Base-by-base conservation (phyloP, 2,797 vertebrate species). In the Sylvia borin region DNA sequence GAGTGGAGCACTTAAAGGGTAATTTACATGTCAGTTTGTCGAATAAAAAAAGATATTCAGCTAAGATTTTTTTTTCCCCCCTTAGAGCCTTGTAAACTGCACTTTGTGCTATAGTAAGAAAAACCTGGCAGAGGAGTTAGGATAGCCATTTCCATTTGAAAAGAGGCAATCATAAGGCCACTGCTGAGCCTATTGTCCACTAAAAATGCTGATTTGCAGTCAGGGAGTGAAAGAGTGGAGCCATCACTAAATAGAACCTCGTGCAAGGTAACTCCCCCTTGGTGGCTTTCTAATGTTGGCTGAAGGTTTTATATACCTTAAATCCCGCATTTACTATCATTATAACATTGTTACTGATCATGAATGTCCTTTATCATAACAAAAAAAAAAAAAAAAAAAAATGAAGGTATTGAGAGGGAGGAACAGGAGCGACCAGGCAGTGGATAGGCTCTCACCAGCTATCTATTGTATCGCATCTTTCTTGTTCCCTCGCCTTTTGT, bases 101-200 rank as follows among this genome's bases (percentile, higher is more conserved):
- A 99, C 99, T 99, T 99, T 99, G 99, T 99, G 98, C 98, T 98
- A 98, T 98, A 98, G 98, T 99, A 98, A 98, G 98, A 98, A 98
- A 98, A 98, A 98, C 98, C 98, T 98, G 99, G 98, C 98, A 98
- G 98, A 98, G 98, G 98, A 98, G 98, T 98, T 98, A 97, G 98
- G 98, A 98, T 98, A 97, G 96, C 98, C 98, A 99, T 99, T 99
- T 99, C 99, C 99, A 99, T 99, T 98, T 99, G 99, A 99, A 99
- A 99, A 98, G 99, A 99, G 98, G 99, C 99, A 99, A 99, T 99
- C 99, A 99, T 98, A 98, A 98, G 98, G 98, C 98, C 98, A 98
- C 98, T 98, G 99, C 99, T 99, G 99, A 98, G 99, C 98, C 99
- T 98, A 99, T 99, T 99, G 99, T 99, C 99, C 99, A 97, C 98